These are phyloP conservation scores for Psylliodes chrysocephalus DNA, from an alignment of 2,888 invertebrate genomes.

Conservation along the genomic window DNA sequence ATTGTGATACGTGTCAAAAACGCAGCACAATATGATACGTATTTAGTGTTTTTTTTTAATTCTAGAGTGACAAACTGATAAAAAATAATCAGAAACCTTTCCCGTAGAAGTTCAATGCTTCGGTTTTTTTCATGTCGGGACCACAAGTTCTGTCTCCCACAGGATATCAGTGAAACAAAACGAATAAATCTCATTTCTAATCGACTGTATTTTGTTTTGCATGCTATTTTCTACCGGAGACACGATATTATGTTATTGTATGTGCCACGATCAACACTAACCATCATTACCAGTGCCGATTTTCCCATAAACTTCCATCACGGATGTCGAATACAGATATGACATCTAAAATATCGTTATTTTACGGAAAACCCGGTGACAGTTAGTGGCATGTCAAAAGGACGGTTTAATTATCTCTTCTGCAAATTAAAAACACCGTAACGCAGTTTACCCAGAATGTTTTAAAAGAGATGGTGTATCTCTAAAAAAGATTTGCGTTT, in stretches of 20 bases:
- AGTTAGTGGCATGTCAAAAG: conserved; percentile 4
- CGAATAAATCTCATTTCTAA: conserved; percentile 23
- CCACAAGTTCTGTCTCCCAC: conserved; percentile 29
- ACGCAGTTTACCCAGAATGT: too few relatives aligned
- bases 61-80: too few relatives aligned
- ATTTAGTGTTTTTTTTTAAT: too few relatives aligned
- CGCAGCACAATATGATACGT: too few relatives aligned
- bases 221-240: conserved; percentile 23
- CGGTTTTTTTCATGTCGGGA: conserved; percentile 17
- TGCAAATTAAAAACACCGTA: not conserved
- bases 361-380: not conserved
- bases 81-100: too few relatives aligned
- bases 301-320: conserved; percentile 19
- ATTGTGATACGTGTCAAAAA: too few relatives aligned
- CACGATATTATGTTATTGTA: conserved; percentile 31
- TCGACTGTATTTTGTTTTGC: conserved; percentile 25
- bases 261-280: conserved; percentile 24
- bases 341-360: conserved; percentile 13
- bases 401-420: not conserved
- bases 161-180: conserved; percentile 24
- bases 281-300: conserved; percentile 20
- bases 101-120: too few relatives aligned
- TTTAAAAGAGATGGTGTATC: too few relatives aligned
- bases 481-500: too few relatives aligned
- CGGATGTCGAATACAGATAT: conserved; percentile 16